A percentile compares a stretch with the other conserved stretches of the same genome.
Conservation (phyloP, 2,797 vertebrate species). For the Bucorvus abyssinicus region DNA sequence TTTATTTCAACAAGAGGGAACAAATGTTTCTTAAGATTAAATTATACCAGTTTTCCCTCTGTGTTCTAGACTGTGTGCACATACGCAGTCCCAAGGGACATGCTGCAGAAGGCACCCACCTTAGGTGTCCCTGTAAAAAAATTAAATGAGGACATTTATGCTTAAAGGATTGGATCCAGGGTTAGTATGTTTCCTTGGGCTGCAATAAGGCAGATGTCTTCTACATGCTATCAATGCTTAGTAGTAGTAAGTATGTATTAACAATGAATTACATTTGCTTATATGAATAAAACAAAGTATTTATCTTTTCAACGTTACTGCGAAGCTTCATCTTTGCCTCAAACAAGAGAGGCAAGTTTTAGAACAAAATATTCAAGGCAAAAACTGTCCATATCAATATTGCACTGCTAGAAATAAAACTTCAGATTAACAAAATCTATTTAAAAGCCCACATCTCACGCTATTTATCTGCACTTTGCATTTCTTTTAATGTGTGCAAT, state of each 20-base stretch:
- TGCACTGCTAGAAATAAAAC: not conserved
- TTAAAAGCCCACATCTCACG: not conserved
- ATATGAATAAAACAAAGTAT: not conserved
- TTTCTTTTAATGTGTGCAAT: not conserved
- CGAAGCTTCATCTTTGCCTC: not conserved
- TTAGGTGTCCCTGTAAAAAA: not conserved
- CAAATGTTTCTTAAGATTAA: conserved; percentile 10
- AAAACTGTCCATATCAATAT: not conserved
- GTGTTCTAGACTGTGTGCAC: not conserved
- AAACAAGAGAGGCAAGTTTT: not conserved
- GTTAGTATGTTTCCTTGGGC: not conserved
- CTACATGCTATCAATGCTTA: not conserved
- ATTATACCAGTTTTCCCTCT: not conserved
- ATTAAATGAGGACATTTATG: not conserved
- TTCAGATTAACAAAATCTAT: not conserved
- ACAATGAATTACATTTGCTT: not conserved
- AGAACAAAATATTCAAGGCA: not conserved
- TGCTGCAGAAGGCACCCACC: not conserved
- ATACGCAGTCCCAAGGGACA: not conserved
- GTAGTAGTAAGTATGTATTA: not conserved
- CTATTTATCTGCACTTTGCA: not conserved
- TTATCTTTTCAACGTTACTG: not conserved
- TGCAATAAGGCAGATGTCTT: not conserved
- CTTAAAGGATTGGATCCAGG: not conserved
- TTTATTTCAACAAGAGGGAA: conserved; percentile 1